phyloP scores from a whole-genome alignment of 2,797 vertebrate genomes.

The Clarias pachynema region DNA sequence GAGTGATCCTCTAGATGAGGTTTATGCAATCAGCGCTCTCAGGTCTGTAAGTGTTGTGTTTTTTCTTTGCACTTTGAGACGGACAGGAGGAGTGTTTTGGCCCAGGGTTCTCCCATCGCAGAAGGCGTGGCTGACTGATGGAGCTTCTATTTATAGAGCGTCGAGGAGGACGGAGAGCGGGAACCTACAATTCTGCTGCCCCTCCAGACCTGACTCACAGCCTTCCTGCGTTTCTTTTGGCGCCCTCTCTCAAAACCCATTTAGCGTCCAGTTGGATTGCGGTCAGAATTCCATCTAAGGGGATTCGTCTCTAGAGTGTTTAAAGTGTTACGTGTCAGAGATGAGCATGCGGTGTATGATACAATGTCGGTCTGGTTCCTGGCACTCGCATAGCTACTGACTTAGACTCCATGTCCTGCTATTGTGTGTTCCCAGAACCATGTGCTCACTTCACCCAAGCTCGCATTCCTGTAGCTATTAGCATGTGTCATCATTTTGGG shows the following conservation, averaged over 20 bases:
- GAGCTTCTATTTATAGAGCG: slow-evolving; percentile 53
- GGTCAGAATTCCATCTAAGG: slow-evolving; percentile 21
- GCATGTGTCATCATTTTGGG: slow-evolving; percentile 20
- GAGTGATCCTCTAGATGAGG: slow-evolving; percentile 2
- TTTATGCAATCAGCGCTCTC: background rate
- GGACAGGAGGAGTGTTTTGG: slow-evolving; percentile 47
- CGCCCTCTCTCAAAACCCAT: background rate
- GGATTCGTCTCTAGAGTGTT: slow-evolving; percentile 20
- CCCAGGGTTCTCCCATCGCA: slow-evolving; percentile 32
- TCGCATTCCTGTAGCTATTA: slow-evolving; percentile 1
- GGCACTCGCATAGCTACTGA: slow-evolving; percentile 7
- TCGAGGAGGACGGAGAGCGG: slow-evolving; percentile 46
- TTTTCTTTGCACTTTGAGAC: slow-evolving; percentile 42
- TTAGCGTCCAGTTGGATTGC: slow-evolving; percentile 2
- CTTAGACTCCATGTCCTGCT: slow-evolving; percentile 7
- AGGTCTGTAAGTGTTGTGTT: slow-evolving; percentile 10
- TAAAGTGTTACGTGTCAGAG: slow-evolving; percentile 12
- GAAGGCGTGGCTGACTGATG: slow-evolving; percentile 50
- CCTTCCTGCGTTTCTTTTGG: slow-evolving; percentile 10
- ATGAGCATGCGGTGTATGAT: slow-evolving; percentile 13
- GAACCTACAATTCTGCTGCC: slow-evolving; percentile 51
- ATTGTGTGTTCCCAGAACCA: slow-evolving; percentile 25
- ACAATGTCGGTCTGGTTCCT: slow-evolving; percentile 8
- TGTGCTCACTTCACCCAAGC: slow-evolving; percentile 1
- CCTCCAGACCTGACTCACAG: slow-evolving; percentile 49